Conservation (phyloP, 2,888 invertebrate genomes). For the Brachyptera putata region DNA sequence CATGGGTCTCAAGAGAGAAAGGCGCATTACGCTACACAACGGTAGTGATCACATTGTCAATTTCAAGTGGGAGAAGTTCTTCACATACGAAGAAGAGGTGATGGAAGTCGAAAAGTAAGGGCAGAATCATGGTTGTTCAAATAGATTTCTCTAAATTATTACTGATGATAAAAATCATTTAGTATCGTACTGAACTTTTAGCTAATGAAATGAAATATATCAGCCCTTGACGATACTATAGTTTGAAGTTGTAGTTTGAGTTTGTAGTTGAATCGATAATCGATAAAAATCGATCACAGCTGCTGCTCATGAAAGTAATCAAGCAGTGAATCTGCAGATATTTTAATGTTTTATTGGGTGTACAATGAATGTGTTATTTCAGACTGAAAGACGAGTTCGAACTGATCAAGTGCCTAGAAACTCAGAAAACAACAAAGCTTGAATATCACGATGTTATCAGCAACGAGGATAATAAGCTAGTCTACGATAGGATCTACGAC, state of each 20-base stretch:
- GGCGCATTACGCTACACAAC: constrained; percentile 52
- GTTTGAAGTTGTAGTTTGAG: too few species aligned
- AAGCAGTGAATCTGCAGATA: too few species aligned
- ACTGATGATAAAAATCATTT: too few species aligned
- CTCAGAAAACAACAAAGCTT: constrained; percentile 37
- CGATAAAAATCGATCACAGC: too few species aligned
- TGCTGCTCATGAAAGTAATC: too few species aligned
- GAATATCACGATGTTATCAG: constrained; percentile 40
- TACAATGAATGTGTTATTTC: background rate
- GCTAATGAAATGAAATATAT: too few species aligned
- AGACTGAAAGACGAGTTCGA: constrained; percentile 36
- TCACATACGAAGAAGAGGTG: constrained; percentile 45
- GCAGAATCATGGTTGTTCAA: background rate
- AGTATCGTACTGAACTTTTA: too few species aligned
- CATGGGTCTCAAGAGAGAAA: constrained; percentile 53
- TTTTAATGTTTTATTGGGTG: too few species aligned
- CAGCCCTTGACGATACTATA: too few species aligned
- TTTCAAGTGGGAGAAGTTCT: constrained; percentile 56
- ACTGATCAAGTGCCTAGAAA: constrained; percentile 40
- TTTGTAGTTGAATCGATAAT: too few species aligned
- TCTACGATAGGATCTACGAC: constrained; percentile 45
- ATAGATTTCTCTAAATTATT: too few species aligned
- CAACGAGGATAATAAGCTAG: constrained; percentile 39
- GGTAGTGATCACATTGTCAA: constrained; percentile 51
- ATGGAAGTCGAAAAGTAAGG: constrained; percentile 30